Evolutionary conservation across 2,888 invertebrate species (phyloP).

Genomic region (Nysson spinosus): DNA sequence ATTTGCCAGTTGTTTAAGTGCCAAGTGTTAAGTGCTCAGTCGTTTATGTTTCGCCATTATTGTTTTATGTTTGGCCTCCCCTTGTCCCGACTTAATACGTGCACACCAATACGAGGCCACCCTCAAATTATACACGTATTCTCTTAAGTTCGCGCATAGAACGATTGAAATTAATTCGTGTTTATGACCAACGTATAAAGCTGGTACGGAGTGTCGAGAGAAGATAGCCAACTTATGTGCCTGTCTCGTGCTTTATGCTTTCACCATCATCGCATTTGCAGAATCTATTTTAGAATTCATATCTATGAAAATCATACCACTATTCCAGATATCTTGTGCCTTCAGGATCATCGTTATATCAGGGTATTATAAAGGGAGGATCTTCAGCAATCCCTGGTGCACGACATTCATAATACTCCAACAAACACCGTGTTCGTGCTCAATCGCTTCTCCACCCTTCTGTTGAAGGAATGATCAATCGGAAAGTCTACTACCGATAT

Average conservation of each 20-base stretch:
- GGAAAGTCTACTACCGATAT: no score
- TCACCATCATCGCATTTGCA: constrained; percentile 33
- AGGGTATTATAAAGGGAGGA: no score
- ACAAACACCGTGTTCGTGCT: no score
- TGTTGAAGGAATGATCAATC: no score
- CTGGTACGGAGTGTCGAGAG: constrained; percentile 56
- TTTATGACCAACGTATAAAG: constrained; percentile 72
- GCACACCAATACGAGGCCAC: constrained; percentile 14
- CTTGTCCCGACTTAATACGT: constrained; percentile 32
- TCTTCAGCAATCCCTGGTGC: no score
- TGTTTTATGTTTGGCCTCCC: constrained; percentile 75
- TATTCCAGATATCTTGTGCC: background rate
- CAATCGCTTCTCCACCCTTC: no score
- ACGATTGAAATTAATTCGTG: constrained; percentile 76
- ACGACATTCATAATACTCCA: no score
- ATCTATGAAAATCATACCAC: constrained; percentile 33
- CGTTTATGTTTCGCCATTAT: constrained; percentile 77
- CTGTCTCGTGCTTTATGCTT: constrained; percentile 39
- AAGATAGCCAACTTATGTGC: constrained; percentile 67
- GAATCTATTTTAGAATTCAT: constrained; percentile 55
- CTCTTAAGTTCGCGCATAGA: constrained; percentile 60
- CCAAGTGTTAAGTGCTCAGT: constrained; percentile 77
- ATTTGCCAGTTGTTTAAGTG: constrained; percentile 78
- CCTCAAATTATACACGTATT: constrained; percentile 30
- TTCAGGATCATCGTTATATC: constrained; percentile 8